These are phyloP conservation scores for Chloroceryle amazona DNA, from an alignment of 2,797 vertebrate species.

Conservation along the genomic window DNA sequence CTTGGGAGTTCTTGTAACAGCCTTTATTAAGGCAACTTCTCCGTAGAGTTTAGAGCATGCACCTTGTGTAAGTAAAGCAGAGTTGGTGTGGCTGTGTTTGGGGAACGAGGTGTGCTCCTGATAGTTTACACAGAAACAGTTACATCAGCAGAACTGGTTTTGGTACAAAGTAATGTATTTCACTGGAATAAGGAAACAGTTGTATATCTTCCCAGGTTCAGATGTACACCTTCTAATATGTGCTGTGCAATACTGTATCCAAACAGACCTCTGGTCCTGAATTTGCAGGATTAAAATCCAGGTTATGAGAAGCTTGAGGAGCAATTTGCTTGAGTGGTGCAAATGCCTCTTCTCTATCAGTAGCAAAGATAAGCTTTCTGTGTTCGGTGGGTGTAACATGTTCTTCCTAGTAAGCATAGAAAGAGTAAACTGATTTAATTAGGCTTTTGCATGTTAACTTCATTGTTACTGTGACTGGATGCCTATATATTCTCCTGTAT, in stretches of 20 bases:
- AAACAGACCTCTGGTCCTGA: neutral
- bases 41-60: neutral
- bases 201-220: neutral
- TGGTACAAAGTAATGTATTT: neutral
- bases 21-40: neutral
- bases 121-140: neutral
- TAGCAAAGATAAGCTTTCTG: neutral
- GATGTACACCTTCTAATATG: neutral
- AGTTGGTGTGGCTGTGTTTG: rapidly evolving
- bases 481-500: neutral
- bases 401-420: neutral
- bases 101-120: neutral
- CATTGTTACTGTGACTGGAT: neutral
- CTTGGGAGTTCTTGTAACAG: neutral
- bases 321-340: neutral
- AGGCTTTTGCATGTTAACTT: neutral
- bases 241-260: neutral
- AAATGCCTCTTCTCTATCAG: neutral
- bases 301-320: neutral
- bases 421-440: neutral
- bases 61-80: neutral
- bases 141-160: neutral
- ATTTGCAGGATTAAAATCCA: neutral
- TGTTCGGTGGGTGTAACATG: neutral
- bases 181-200: neutral